A percentile compares a stretch with the other conserved stretches of the same genome.
Conservation (phyloP, 2,797 vertebrate genomes). For the Lacerta bilineata region DNA sequence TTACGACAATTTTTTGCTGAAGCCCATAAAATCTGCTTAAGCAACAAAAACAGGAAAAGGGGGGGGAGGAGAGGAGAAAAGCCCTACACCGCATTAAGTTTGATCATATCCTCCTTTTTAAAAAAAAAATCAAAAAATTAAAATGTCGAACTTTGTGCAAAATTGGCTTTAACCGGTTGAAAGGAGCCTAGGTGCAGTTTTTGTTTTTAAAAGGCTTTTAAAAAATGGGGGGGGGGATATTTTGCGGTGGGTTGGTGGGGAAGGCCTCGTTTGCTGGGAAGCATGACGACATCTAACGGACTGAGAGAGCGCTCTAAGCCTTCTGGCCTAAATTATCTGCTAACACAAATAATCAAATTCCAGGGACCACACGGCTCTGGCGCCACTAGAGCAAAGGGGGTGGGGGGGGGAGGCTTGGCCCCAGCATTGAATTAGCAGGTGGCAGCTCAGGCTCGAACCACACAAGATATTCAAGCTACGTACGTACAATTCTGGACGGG, state of each 20-base stretch:
- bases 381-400: constrained; percentile 50
- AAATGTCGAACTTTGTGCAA: constrained; percentile 13
- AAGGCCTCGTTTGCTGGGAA: constrained; percentile 67
- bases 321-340: constrained; percentile 83
- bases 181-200: not conserved
- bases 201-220: not conserved
- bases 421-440: constrained; percentile 67
- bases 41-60: not conserved
- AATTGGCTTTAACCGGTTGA: constrained; percentile 7
- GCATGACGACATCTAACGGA: constrained; percentile 70
- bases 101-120: constrained; percentile 39
- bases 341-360: constrained; percentile 83
- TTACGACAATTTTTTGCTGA: not conserved
- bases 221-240: not conserved
- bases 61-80: not conserved
- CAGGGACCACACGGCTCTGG: constrained; percentile 78
- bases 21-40: not conserved
- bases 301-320: constrained; percentile 72
- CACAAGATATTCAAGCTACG: constrained; percentile 51
- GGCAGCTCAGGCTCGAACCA: constrained; percentile 66
- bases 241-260: not conserved
- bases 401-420: constrained; percentile 36
- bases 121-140: too few species aligned
- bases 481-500: constrained; percentile 49
- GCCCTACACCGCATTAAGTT: not conserved